Base-by-base conservation (phyloP, 2,888 invertebrate species). In the Drepanosiphum platanoidis region DNA sequence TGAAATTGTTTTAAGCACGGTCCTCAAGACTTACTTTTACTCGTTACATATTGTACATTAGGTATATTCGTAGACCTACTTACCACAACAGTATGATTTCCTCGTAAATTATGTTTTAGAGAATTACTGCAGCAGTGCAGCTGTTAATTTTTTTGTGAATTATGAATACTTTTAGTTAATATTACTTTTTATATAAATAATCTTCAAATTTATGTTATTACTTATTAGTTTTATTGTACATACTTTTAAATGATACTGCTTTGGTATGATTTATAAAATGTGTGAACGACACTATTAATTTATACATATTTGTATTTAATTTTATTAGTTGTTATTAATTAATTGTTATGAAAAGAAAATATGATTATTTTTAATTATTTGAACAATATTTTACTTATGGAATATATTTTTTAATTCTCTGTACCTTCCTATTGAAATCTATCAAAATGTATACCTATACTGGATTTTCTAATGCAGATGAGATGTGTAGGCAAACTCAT, bases 201-300 rank as follows among this genome's bases (percentile, higher is more conserved):
- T 39, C 9, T 22, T 5, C 2, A 58, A 75, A 22, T n/a, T 32
- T 18, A 68, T 68, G 22, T 22, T 9, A 36, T 71, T 71, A 42
- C 39, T 42, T 70, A 8, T 22, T 39, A n/a, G 11, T 11, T n/a
- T 27, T 42, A 13, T 71, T 71, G 71, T 70, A 70, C 13, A 71
- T 27, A 71, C n/a, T 15, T 42, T 27, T 27, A 39, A 42, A 27
- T 30, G 11, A 7, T 27, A n/a, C 18, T 18, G 34, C 8, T 61
- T 61, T 9, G 27, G 27, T 36, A 61, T 18, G 18, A 58, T 15
- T 77, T 77, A 9, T 36, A 18, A 77, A 77, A 64, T 36, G n/a
- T 42, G 32, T 30, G n/a, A 9, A 78, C 11, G 7, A 61, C 22
- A 61, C 61, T 77, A 61, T 77, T 77, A 61, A 64, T 61, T 75